Percentiles rank a stretch among this genome's conserved stretches.
Evolutionary conservation across 1,140 invertebrate genomes (phyloP).

Genomic region (Polypedilum pembai): DNA sequence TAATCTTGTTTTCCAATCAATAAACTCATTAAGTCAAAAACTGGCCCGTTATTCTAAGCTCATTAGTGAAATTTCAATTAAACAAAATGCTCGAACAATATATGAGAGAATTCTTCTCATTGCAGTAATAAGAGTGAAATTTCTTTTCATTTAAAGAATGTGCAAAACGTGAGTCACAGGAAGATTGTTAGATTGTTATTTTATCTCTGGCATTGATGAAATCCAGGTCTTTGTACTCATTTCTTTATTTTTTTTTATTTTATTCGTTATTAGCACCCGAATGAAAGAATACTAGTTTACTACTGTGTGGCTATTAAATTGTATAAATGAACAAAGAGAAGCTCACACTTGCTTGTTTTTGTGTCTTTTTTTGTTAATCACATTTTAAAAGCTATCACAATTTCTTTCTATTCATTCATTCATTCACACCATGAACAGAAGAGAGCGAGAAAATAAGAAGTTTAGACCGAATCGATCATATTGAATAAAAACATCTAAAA

Average conservation of each 20-base stretch:
- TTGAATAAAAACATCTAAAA: not conserved
- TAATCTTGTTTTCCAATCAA: too few species aligned
- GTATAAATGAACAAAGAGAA: not conserved
- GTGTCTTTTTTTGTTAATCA: not conserved
- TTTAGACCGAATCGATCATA: not conserved
- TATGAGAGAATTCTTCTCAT: too few species aligned
- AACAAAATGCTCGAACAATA: too few species aligned
- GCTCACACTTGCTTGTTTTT: not conserved
- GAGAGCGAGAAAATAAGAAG: not conserved
- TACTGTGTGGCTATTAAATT: not conserved
- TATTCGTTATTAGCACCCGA: not conserved
- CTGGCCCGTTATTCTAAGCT: too few species aligned
- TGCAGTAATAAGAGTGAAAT: too few species aligned
- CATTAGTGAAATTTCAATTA: too few species aligned
- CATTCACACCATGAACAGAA: not conserved
- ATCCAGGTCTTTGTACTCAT: constrained; percentile 11
- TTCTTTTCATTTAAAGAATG: too few species aligned
- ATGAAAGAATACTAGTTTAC: constrained; percentile 3
- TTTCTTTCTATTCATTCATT: not conserved
- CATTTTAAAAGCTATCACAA: not conserved
- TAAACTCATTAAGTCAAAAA: too few species aligned
- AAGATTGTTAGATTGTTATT: not conserved
- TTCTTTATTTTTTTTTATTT: not conserved
- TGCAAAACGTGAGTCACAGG: not conserved
- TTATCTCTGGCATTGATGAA: not conserved